Evolutionary conservation across 1,140 invertebrate species (phyloP).

Genomic region (Apis dorsata): DNA sequence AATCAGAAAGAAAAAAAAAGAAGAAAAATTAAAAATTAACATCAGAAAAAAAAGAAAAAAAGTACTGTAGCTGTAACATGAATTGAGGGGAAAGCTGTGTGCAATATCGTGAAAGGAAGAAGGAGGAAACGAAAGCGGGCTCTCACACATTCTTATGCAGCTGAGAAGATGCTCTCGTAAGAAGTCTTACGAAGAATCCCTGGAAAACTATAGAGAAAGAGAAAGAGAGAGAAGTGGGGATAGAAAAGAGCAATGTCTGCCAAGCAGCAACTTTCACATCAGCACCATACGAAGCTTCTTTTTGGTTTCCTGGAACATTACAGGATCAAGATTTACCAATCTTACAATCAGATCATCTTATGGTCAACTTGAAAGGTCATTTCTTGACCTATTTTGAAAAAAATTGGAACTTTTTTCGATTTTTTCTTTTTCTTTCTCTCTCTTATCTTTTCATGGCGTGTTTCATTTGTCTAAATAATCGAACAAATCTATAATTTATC

Average conservation of each 20-base stretch:
- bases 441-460: not conserved
- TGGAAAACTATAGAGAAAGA: constrained; percentile 35
- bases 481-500: not conserved
- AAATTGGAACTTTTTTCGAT: constrained; percentile 34
- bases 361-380: constrained; percentile 16
- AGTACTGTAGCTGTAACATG: not conserved
- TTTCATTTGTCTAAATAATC: not conserved
- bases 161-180: constrained; percentile 52
- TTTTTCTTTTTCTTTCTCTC: not conserved
- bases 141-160: constrained; percentile 51
- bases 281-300: constrained; percentile 23
- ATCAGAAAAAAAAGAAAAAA: not conserved
- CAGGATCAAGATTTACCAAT: constrained; percentile 6
- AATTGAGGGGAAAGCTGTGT: constrained; percentile 44
- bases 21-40: not conserved
- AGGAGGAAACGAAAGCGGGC: constrained; percentile 48
- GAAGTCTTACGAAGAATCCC: constrained; percentile 43
- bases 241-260: constrained; percentile 25
- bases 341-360: no score
- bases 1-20: not conserved
- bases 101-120: constrained; percentile 31
- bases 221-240: not conserved
- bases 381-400: constrained; percentile 32
- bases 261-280: constrained; percentile 46
- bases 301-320: constrained; percentile 36